phyloP scores from a whole-genome alignment of 2,113 vertebrate species.

The Centropus unirufus region DNA sequence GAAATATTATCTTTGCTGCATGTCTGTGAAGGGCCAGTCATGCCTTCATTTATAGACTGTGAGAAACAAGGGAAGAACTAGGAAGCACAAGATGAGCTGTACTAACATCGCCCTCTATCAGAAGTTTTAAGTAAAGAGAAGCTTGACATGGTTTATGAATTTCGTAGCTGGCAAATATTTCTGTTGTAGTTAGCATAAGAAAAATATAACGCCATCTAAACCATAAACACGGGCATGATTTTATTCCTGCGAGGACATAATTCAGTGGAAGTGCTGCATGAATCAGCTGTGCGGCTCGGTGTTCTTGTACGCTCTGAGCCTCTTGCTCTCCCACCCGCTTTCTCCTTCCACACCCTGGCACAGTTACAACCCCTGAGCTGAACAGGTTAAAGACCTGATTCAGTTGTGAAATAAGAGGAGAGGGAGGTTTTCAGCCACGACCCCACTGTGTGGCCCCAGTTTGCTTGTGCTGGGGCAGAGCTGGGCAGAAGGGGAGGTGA shows the following conservation, averaged over 20 bases:
- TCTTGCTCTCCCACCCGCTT: neutral
- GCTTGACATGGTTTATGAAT: neutral
- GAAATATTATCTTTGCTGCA: slow-evolving; percentile 19
- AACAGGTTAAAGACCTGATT: neutral
- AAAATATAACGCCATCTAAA: neutral
- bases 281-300: neutral
- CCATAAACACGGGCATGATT: neutral
- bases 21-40: neutral
- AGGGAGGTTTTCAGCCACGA: neutral
- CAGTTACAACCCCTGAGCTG: neutral
- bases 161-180: neutral
- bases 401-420: neutral
- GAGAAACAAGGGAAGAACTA: neutral
- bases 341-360: neutral
- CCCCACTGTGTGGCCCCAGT: neutral
- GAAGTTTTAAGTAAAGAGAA: slow-evolving; percentile 36
- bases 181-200: neutral
- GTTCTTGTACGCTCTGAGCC: neutral
- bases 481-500: neutral
- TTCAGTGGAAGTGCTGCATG: neutral
- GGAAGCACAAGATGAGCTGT: neutral
- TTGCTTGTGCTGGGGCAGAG: neutral
- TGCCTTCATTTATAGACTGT: neutral
- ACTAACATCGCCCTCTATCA: slow-evolving; percentile 64
- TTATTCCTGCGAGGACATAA: neutral